Evolutionary conservation across 92 coral and sea anemone genomes (phyloP).

Genomic region (Bergia sp.): DNA sequence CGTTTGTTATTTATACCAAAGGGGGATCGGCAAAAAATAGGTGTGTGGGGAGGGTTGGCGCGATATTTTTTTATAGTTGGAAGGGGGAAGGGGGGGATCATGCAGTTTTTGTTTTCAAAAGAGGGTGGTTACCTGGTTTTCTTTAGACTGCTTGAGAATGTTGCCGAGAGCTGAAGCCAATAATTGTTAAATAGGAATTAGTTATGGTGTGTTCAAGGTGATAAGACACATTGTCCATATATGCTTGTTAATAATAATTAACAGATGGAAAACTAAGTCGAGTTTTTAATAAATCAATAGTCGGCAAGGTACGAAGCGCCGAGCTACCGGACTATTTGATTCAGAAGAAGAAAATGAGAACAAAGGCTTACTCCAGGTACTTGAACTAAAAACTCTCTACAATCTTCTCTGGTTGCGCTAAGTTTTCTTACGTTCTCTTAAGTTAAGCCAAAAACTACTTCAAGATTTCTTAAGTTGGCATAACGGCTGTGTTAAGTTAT

Average conservation of each 20-base stretch:
- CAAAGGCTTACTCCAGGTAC: not conserved
- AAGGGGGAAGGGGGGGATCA: no score
- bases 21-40: no score
- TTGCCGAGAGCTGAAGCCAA: not conserved
- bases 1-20: no score
- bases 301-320: not conserved
- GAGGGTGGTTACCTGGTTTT: no score
- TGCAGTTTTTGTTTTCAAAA: no score
- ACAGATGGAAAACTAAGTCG: not conserved
- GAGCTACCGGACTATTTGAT: not conserved
- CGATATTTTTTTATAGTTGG: no score
- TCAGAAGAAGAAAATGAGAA: no score
- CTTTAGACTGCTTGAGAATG: no score
- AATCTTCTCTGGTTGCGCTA: not conserved
- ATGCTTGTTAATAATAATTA: not conserved
- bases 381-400: not conserved
- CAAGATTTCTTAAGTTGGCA: not conserved
- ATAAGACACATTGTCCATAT: no score
- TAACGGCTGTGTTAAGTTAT: not conserved
- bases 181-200: not conserved
- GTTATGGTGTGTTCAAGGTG: not conserved
- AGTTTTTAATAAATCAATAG: not conserved
- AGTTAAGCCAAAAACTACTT: not conserved
- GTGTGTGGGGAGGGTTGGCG: no score
- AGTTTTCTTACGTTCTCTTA: not conserved